A percentile compares a stretch with the other conserved stretches of the same genome.
Conservation (phyloP, 2,113 vertebrate genomes). For the Hippoglossus stenolepis region DNA sequence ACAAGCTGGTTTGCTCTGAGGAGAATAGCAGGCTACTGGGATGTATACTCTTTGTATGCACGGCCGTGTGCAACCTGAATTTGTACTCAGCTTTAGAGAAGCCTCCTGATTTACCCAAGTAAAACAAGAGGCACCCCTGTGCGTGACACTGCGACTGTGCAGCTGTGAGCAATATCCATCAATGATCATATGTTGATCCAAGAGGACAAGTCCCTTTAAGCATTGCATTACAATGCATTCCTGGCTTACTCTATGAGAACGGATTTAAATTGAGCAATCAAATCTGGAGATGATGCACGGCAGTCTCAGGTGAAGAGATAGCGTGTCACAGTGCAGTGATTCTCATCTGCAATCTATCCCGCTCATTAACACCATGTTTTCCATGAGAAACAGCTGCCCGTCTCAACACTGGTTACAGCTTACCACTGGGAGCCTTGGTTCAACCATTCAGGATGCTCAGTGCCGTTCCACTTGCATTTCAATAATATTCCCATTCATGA, state of each 20-base stretch:
- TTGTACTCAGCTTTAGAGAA: conserved; percentile 1
- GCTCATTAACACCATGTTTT: conserved; percentile 44
- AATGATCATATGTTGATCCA: conserved; percentile 40
- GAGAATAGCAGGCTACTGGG: not conserved
- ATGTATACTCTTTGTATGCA: conserved; percentile 16
- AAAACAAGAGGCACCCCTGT: conserved; percentile 5
- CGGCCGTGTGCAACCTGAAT: not conserved
- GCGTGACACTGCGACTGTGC: conserved; percentile 10
- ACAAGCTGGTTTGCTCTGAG: not conserved
- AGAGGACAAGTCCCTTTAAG: conserved; percentile 18
- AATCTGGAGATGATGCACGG: conserved; percentile 38
- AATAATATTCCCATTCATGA: conserved; percentile 64
- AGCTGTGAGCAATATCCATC: conserved; percentile 14
- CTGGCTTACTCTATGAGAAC: conserved; percentile 6
- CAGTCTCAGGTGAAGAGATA: conserved; percentile 45
- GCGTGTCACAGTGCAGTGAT: conserved; percentile 24
- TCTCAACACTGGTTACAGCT: conserved; percentile 19
- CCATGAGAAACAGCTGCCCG: conserved; percentile 36
- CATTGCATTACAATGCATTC: conserved; percentile 33
- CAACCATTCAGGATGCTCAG: conserved; percentile 19
- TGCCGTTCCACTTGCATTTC: conserved; percentile 50
- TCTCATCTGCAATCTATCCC: conserved; percentile 49
- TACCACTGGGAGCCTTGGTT: conserved; percentile 7
- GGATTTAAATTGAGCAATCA: conserved; percentile 44
- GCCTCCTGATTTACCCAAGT: conserved; percentile 13